These are phyloP conservation scores for Coelogynopora nodosa DNA, from an alignment of 2,888 invertebrate species.

Conservation along the genomic window DNA sequence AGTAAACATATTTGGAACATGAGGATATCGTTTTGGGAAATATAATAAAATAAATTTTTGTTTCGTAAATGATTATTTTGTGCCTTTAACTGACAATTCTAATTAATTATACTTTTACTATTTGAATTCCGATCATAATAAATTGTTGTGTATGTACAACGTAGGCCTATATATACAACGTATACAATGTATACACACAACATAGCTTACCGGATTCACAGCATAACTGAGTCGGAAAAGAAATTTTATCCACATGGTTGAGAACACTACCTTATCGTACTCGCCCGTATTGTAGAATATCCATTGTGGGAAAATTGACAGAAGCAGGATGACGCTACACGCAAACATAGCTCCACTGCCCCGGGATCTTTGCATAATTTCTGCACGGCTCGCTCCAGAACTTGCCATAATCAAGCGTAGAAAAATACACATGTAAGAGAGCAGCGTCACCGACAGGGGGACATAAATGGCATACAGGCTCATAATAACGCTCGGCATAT, in stretches of 20 bases:
- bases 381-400: neutral
- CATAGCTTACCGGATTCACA: neutral
- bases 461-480: neutral
- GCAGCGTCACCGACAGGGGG: neutral
- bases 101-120: too few relatives aligned
- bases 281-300: constrained; percentile 16
- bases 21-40: too few relatives aligned
- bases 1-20: too few relatives aligned
- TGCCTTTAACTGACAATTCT: too few relatives aligned
- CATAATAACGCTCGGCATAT: neutral
- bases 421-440: neutral
- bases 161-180: too few relatives aligned
- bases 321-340: neutral
- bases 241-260: constrained; percentile 2
- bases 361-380: neutral
- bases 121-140: too few relatives aligned
- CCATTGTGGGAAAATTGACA: neutral
- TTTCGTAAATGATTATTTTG: too few relatives aligned
- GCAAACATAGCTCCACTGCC: neutral
- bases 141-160: too few relatives aligned
- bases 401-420: neutral
- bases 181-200: too few relatives aligned
- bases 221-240: neutral
- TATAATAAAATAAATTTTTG: too few relatives aligned
- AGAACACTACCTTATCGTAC: neutral